Evolutionary conservation across 2,113 vertebrate genomes (phyloP).

Genomic region (Strix uralensis): DNA sequence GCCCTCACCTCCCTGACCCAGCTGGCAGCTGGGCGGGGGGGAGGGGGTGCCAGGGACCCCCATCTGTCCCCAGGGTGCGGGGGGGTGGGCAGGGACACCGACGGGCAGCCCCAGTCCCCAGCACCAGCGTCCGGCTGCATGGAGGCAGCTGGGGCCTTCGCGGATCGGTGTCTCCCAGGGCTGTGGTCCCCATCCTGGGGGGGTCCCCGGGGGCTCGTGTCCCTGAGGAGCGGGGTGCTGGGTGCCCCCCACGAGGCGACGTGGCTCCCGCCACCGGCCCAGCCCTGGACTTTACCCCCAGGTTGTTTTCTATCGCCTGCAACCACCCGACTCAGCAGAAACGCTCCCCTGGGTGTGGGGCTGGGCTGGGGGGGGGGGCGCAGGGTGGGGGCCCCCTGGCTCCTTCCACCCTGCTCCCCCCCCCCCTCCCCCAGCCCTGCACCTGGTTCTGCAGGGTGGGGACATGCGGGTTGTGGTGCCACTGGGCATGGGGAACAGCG

Average conservation of each 20-base stretch:
- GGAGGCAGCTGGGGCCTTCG: fast-evolving
- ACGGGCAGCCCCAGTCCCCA: fast-evolving
- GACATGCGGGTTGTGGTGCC: neutral
- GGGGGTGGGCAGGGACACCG: conserved; percentile 7
- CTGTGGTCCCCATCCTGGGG: fast-evolving
- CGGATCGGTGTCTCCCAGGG: neutral
- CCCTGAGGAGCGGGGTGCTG: neutral
- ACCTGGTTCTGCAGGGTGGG: neutral
- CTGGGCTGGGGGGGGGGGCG: neutral
- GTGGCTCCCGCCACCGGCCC: neutral
- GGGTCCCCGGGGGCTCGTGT: neutral
- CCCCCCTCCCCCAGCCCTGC: neutral
- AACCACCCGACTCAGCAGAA: conserved; percentile 57
- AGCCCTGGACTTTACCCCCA: conserved; percentile 52
- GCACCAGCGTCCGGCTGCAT: fast-evolving
- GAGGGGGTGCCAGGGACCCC: neutral
- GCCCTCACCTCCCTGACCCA: conserved; percentile 37
- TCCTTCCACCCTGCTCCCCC: neutral
- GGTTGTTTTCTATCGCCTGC: conserved; percentile 32
- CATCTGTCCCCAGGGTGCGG: conserved; percentile 16
- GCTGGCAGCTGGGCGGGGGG: conserved; percentile 44
- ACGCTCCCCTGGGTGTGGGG: conserved; percentile 20
- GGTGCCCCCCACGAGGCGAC: neutral
- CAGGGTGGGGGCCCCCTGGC: neutral
- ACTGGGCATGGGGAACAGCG: fast-evolving